phyloP scores from a whole-genome alignment of 2,797 vertebrate genomes.

The Chelmon rostratus region DNA sequence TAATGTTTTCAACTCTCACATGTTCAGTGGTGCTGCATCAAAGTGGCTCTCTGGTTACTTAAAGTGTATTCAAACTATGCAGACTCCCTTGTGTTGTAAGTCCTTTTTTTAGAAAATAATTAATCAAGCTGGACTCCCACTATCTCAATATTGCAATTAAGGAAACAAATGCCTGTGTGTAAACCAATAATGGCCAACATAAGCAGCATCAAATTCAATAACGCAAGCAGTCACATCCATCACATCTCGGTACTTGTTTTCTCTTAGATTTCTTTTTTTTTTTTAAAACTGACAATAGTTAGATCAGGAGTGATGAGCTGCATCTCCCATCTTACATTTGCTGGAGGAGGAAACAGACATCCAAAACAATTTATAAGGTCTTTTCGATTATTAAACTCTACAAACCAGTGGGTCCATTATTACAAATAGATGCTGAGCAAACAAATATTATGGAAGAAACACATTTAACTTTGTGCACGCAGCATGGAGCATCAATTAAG shows the following conservation, averaged over 20 bases:
- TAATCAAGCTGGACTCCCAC: constrained; percentile 53
- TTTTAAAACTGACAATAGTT: constrained; percentile 27
- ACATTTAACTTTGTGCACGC: not conserved
- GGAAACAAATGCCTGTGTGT: constrained; percentile 63
- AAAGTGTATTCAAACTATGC: constrained; percentile 43
- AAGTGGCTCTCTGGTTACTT: constrained; percentile 30
- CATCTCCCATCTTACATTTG: not conserved
- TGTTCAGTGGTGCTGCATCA: constrained; percentile 28
- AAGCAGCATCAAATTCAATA: constrained; percentile 64
- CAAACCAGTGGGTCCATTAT: not conserved
- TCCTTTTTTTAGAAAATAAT: constrained; percentile 57
- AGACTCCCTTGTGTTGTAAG: constrained; percentile 14
- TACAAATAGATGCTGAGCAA: not conserved
- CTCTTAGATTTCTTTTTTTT: not conserved
- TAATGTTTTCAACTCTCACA: constrained; percentile 31
- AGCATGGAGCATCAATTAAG: not conserved
- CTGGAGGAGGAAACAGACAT: not conserved
- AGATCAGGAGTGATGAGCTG: not conserved
- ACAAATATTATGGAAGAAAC: not conserved
- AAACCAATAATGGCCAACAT: constrained; percentile 61
- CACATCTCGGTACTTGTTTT: constrained; percentile 20
- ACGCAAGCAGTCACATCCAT: constrained; percentile 50
- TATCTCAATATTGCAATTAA: constrained; percentile 66
- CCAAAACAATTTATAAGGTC: not conserved
- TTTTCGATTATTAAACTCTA: not conserved